Percentiles rank a stretch among this genome's conserved stretches.
phyloP scores from a whole-genome alignment of 1,140 invertebrate species.

The Hormaphis cornu region DNA sequence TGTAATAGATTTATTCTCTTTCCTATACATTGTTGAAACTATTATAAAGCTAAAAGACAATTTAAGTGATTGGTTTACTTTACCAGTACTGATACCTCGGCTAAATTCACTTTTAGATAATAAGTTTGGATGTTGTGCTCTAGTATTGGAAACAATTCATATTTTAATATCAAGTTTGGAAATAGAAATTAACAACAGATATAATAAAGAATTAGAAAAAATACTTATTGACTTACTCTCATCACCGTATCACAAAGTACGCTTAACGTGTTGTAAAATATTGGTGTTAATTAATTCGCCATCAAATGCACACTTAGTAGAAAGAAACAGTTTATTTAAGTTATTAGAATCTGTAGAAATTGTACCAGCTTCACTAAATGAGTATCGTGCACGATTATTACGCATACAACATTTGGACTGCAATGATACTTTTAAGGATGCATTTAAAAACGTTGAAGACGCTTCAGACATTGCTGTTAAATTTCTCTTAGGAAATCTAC shows the following conservation, averaged over 20 bases:
- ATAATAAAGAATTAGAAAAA: constrained; percentile 7
- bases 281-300: neutral
- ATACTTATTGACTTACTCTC: constrained; percentile 17
- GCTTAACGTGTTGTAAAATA: constrained; percentile 9
- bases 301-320: neutral
- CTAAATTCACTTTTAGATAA: constrained; percentile 6
- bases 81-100: neutral
- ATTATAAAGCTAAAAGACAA: constrained; percentile 1
- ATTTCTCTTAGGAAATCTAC: constrained; percentile 71
- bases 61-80: neutral
- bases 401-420: constrained; percentile 59
- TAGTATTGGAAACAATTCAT: constrained; percentile 10
- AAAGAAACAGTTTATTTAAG: constrained; percentile 4
- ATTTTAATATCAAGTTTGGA: neutral
- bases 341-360: constrained; percentile 22
- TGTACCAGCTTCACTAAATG: constrained; percentile 13
- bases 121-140: constrained; percentile 17
- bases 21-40: constrained; percentile 7
- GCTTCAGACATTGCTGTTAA: constrained; percentile 48
- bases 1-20: constrained; percentile 8
- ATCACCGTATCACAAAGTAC: constrained; percentile 17
- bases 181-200: neutral
- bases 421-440: constrained; percentile 19
- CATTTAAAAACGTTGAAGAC: neutral
- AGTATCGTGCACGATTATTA: constrained; percentile 64